phyloP scores from a whole-genome alignment of 2,797 vertebrate genomes.

The Okamejei kenojei region DNA sequence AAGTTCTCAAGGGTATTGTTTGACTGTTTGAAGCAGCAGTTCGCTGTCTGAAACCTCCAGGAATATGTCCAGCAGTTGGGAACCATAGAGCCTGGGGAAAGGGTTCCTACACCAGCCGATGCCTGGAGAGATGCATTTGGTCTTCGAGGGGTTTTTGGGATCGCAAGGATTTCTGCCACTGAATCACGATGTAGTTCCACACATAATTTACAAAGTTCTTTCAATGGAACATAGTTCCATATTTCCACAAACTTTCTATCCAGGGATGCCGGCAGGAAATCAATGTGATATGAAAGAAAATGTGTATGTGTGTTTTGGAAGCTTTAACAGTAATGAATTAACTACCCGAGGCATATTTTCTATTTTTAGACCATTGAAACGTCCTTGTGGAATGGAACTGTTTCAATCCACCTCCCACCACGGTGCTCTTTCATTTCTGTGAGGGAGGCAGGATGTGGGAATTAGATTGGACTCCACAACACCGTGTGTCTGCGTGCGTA shows the following conservation, averaged over 20 bases:
- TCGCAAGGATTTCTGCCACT: background rate
- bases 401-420: background rate
- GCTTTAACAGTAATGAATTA: conserved; percentile 2
- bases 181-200: background rate
- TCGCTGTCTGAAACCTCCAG: background rate
- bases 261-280: background rate
- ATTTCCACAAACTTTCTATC: background rate
- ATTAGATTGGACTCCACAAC: background rate
- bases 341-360: background rate
- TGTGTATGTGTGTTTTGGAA: background rate
- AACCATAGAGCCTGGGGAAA: background rate
- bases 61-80: background rate
- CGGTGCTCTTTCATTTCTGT: background rate
- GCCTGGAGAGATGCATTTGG: background rate
- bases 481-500: background rate
- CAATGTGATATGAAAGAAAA: background rate
- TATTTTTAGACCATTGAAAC: conserved; percentile 1
- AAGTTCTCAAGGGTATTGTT: background rate
- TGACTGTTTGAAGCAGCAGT: background rate
- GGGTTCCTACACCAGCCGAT: background rate
- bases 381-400: background rate
- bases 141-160: background rate
- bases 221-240: background rate
- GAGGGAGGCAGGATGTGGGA: background rate
- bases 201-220: background rate